Evolutionary conservation across 2,113 vertebrate species (phyloP), one percentile per base, ranked within the genome.

Genomic region (Sinocyclocheilus grahami): DNA sequence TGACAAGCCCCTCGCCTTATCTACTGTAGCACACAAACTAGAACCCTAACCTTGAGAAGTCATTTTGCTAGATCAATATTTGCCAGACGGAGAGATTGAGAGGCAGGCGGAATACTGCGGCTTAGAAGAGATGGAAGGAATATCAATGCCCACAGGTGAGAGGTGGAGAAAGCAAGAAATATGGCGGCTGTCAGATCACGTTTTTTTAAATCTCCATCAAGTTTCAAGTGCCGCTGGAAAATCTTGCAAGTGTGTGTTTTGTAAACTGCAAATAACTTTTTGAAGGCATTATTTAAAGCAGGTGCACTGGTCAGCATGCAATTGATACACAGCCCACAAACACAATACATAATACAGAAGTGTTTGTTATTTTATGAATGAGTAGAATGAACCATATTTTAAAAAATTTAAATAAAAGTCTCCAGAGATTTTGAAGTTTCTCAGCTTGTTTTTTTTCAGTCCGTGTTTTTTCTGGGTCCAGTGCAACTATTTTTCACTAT

Each of bases 51-150:
- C 90, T 87, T 88, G 86, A 81, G 85, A 92, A 90, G 86, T 76
- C 88, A 88, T 91, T 93, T 84, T 87, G 85, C 62, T 82, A 85
- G 89, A 90, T 92, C 72, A 4, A 71, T 91, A 58, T 87, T 89
- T 86, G 39, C 27, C 86, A 77, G 72, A 72, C 3, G 9, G 82
- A 20, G 60, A 88, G 79, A 89, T 88, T 89, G 87, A 88, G 82
- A 65, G 76, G 65, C 69, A 37, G 84, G 53, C 0, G 24, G 80
- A 83, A 53, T 76, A 65, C 72, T 58, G 22, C 0, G 20, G 18
- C 0, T 4, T 42, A 86, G 67, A 22, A 78, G 37, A 55, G 63
- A 33, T 86, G 42, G 65, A 37, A 16, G 74, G 78, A 78, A 86
- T 83, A 77, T 86, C 71, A 82, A 55, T 83, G 86, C 74, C 74